Evolutionary conservation across 1,140 invertebrate genomes (phyloP).

Genomic region (Melitaea cinxia): DNA sequence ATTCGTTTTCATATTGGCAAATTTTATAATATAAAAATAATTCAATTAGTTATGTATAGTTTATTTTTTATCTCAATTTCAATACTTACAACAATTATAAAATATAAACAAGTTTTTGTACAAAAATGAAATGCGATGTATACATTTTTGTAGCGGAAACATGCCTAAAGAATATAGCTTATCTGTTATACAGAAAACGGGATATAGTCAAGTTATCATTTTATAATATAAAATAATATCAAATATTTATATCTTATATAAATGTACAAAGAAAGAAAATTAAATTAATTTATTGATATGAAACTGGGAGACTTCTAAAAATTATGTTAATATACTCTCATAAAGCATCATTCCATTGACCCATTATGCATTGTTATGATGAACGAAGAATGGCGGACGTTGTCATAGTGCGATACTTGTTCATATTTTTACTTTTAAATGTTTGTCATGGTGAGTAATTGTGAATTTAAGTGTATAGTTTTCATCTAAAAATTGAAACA

Average conservation of each 20-base stretch:
- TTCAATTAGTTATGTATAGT: no score
- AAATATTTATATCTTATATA: not conserved
- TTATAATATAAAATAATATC: not conserved
- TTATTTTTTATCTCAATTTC: no score
- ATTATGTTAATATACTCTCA: not conserved
- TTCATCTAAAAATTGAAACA: conserved; percentile 24
- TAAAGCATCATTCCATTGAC: conserved; percentile 20
- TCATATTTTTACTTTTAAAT: conserved; percentile 78
- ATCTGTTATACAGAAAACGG: no score
- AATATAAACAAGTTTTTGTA: no score
- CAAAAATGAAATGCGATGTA: no score
- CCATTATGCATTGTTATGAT: conserved; percentile 75
- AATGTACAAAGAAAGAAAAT: not conserved
- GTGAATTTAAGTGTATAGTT: conserved; percentile 23
- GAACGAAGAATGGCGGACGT: conserved; percentile 80
- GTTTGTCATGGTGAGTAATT: conserved; percentile 65
- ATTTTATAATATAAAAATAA: no score
- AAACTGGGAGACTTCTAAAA: not conserved
- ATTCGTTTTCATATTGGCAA: no score
- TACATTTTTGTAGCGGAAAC: no score
- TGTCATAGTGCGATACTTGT: conserved; percentile 77
- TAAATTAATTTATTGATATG: no score
- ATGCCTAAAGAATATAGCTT: no score
- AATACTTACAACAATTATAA: no score
- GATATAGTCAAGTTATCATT: not conserved